These are phyloP conservation scores for Scolopax bukidnonensis DNA, from an alignment of 2,797 vertebrate species.

Conservation along the genomic window DNA sequence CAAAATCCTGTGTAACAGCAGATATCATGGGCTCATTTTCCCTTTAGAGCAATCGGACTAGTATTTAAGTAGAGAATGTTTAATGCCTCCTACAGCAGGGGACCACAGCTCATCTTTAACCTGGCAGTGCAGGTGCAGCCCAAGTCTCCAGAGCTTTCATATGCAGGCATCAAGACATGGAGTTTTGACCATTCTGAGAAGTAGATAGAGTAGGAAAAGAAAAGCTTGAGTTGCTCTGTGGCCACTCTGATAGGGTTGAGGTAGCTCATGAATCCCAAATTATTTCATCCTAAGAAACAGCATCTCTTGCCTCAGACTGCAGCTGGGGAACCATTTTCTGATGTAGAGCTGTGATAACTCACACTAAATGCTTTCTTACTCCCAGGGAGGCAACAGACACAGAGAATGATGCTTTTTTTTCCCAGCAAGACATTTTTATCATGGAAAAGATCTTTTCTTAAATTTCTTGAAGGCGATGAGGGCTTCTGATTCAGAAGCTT, in stretches of 20 bases:
- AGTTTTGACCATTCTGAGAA: not conserved
- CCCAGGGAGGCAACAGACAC: not conserved
- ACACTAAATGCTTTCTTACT: not conserved
- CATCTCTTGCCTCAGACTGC: not conserved
- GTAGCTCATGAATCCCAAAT: conserved; percentile 26
- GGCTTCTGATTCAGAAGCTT: conserved; percentile 26
- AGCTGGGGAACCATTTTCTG: conserved; percentile 13
- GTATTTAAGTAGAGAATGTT: not conserved
- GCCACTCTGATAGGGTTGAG: not conserved
- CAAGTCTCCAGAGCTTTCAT: not conserved
- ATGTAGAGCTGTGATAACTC: conserved; percentile 41
- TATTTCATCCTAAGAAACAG: not conserved
- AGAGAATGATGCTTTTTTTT: not conserved
- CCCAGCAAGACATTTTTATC: conserved; percentile 46
- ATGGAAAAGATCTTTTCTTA: conserved; percentile 48
- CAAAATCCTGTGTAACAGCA: not conserved
- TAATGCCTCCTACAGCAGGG: not conserved
- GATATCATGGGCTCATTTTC: not conserved
- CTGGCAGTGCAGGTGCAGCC: not conserved
- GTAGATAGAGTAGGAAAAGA: not conserved
- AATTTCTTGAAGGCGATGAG: conserved; percentile 9
- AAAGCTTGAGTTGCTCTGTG: not conserved
- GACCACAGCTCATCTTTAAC: not conserved
- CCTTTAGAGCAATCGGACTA: not conserved
- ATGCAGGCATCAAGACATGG: not conserved